Evolutionary conservation across 2,888 invertebrate genomes (phyloP).

Genomic region (Polyommatus iphigenia): DNA sequence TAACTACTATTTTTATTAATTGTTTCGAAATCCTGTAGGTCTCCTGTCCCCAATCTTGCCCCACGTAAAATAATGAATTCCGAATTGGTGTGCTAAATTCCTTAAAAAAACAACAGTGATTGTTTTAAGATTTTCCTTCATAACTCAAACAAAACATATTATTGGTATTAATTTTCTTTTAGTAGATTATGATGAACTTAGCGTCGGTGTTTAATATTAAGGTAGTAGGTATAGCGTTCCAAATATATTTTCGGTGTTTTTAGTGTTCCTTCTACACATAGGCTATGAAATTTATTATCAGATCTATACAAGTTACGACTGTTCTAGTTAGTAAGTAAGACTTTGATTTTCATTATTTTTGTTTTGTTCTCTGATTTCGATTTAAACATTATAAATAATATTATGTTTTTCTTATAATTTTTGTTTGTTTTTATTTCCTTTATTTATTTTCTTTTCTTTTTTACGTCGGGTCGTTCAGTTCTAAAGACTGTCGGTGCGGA

Average conservation of each 20-base stretch:
- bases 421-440: neutral
- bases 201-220: conserved; percentile 20
- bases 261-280: conserved; percentile 1
- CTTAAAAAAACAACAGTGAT: neutral
- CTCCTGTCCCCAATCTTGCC: neutral
- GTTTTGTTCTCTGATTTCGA: neutral
- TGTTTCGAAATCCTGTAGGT: neutral
- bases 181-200: conserved; percentile 11
- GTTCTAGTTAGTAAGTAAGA: conserved; percentile 4
- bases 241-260: conserved; percentile 24
- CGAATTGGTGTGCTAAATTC: neutral
- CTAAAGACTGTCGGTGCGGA: neutral
- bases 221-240: neutral
- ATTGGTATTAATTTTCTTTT: neutral
- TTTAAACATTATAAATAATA: neutral
- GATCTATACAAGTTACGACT: neutral
- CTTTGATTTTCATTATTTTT: neutral
- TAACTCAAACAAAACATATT: neutral
- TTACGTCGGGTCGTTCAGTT: neutral
- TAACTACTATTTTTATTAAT: neutral
- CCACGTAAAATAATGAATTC: conserved; percentile 1
- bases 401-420: neutral
- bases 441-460: neutral
- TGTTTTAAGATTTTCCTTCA: neutral
- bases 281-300: neutral